Evolutionary conservation across 2,797 vertebrate species (phyloP), one percentile per base, ranked within the genome.

Genomic region (Pseudochromis fuscus): DNA sequence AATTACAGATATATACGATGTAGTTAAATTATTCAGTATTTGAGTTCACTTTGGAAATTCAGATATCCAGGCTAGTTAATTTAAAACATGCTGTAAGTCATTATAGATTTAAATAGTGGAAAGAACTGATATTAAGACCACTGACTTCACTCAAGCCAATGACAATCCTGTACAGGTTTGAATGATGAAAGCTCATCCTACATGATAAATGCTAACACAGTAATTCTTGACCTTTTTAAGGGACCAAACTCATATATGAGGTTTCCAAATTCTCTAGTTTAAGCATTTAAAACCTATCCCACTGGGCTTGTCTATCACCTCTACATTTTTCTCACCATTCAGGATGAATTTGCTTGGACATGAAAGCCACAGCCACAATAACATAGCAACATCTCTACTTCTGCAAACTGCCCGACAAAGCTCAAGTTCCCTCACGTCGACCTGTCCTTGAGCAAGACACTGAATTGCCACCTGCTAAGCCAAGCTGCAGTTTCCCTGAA

Each of bases 241-340:
- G 12, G 30, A 44, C 55, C 52, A 78, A 71, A 72, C 50, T 30
- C 66, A 15, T 72, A 51, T 4, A n/a, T 51, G 24, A 62, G 24
- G 46, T 45, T 59, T 62, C 30, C 33, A 64, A 66, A 78, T 66
- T 70, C 10, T 16, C 64, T 30, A 51, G 44, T 65, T 16, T 67
- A 63, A 52, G 59, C 70, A 64, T 81, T 77, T 67, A 42, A 35
- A 53, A 21, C n/a, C 56, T 25, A 40, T 46, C 67, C 65, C 60
- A 52, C 16, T 48, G 19, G 33, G 48, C 49, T 67, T 71, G 51
- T 44, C 37, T 48, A 48, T 73, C 5, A 46, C 35, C 45, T 77
- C 67, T 18, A 23, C 19, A 24, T 61, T 63, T 63, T 53, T 48
- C 7, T 23, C 16, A 33, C 55, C 72, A n/a, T 46, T 28, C 25